Percentiles rank a stretch among this genome's conserved stretches.
These are phyloP conservation scores for Conopomorpha cramerella DNA, from an alignment of 1,140 invertebrate species.

Conservation along the genomic window DNA sequence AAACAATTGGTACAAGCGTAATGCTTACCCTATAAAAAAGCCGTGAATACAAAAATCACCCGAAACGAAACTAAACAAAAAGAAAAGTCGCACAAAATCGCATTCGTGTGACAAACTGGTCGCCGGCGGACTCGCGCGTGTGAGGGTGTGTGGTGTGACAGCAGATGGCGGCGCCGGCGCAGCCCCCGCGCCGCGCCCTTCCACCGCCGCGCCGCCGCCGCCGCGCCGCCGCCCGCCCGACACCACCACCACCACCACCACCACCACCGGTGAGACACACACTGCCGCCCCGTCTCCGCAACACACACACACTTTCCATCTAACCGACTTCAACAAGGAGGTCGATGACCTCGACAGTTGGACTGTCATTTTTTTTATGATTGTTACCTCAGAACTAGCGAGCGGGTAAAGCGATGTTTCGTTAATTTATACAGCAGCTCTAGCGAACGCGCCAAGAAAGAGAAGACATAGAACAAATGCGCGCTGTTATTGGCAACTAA, in stretches of 20 bases:
- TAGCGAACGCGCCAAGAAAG: no score
- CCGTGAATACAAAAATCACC: no score
- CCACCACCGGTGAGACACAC: no score
- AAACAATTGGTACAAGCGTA: no score
- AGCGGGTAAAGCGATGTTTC: no score
- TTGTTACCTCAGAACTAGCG: no score
- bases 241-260: no score
- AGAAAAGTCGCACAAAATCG: neutral
- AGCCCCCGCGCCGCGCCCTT: constrained; percentile 40
- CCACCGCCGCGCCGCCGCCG: constrained; percentile 49
- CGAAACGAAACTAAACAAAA: no score
- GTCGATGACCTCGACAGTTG: neutral
- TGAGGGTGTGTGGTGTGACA: constrained; percentile 26
- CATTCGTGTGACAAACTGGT: neutral
- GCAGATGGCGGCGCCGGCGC: constrained; percentile 36
- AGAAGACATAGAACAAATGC: no score
- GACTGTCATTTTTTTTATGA: neutral
- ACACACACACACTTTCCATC: neutral
- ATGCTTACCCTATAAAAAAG: no score
- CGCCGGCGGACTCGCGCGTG: constrained; percentile 4
- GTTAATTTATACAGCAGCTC: no score
- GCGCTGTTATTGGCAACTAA: no score
- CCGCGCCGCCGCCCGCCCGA: constrained; percentile 6
- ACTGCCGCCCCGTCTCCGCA: neutral
- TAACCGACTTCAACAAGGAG: neutral